Conservation (phyloP, 2,888 invertebrate genomes). For the Lepidochitona cinerea region DNA sequence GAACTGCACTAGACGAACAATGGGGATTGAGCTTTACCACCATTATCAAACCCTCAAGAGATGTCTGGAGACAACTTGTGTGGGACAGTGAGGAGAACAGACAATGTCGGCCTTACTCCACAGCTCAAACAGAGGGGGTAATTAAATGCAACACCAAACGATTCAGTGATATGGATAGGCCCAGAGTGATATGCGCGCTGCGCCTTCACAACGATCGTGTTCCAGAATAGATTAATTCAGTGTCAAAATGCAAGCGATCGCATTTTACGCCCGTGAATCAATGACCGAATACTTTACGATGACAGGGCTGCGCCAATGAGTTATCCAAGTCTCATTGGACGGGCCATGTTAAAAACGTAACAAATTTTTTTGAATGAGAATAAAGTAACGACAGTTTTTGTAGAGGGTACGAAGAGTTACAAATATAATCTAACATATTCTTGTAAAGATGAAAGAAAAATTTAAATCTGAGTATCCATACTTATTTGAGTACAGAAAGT, state of each 20-base stretch:
- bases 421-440: too few species aligned
- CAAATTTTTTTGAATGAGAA: too few species aligned
- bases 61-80: background rate
- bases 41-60: background rate
- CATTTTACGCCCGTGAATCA: constrained; percentile 4
- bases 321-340: too few species aligned
- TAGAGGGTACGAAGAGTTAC: too few species aligned
- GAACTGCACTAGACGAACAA: background rate
- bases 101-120: background rate
- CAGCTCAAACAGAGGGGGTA: background rate
- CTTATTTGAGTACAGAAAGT: too few species aligned
- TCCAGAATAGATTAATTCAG: constrained; percentile 1
- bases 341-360: too few species aligned
- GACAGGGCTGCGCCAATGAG: background rate
- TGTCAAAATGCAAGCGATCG: constrained; percentile 5
- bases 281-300: background rate
- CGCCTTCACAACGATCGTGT: background rate
- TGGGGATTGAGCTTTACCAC: background rate
- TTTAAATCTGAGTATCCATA: too few species aligned
- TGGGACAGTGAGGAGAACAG: background rate
- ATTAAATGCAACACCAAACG: background rate
- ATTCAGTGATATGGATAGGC: background rate
- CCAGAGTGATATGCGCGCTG: background rate
- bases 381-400: too few species aligned
- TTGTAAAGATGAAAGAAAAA: too few species aligned